Percentiles rank a stretch among this genome's conserved stretches.
phyloP scores from a whole-genome alignment of 2,797 vertebrate genomes.

The Mallotus villosus region DNA sequence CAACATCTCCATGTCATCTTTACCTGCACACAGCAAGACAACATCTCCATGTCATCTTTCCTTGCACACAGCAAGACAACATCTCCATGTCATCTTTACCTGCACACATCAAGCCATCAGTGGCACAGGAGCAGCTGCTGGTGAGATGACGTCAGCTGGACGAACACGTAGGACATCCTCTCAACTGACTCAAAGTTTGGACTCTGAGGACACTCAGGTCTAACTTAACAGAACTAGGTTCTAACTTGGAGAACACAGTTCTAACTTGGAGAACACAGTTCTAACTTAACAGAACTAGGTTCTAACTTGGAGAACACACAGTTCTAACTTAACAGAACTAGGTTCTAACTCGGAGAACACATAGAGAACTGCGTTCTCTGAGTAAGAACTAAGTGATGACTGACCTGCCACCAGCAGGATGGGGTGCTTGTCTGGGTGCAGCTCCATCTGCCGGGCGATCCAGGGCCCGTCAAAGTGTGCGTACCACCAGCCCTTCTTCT shows the following conservation, averaged over 20 bases:
- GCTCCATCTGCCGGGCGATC: conserved; percentile 98
- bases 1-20: conserved; percentile 99
- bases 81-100: conserved; percentile 99
- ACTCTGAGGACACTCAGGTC: no score
- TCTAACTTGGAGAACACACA: no score
- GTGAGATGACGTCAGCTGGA: background rate
- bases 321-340: no score
- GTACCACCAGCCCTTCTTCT: conserved; percentile 99
- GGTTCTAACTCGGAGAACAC: no score
- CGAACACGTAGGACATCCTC: background rate
- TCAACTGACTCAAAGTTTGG: no score
- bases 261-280: no score
- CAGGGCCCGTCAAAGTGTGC: conserved; percentile 95
- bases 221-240: no score
- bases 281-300: no score
- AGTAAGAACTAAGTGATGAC: background rate
- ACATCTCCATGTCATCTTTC: conserved; percentile 99
- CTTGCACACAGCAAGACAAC: conserved; percentile 81
- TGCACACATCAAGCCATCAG: conserved; percentile 39
- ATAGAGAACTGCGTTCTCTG: no score
- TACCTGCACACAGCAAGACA: conserved; percentile 77
- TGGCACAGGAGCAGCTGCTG: background rate
- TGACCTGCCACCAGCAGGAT: conserved; percentile 92
- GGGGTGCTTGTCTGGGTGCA: conserved; percentile 94
- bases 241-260: no score